Conservation (phyloP, 2,888 invertebrate species). For the Aromia moschata region DNA sequence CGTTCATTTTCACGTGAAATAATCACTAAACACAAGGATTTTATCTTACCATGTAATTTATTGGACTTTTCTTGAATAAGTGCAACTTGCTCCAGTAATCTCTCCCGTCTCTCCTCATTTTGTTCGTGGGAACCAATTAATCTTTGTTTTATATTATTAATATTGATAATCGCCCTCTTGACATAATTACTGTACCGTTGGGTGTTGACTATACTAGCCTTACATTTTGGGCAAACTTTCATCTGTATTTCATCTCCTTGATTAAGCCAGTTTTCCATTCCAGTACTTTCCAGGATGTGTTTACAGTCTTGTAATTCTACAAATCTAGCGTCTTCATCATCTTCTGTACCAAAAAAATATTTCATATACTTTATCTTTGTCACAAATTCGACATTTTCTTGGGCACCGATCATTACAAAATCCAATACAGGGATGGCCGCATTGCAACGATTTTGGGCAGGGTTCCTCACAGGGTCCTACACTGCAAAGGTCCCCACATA, state of each 20-base stretch:
- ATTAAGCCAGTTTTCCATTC: conserved; percentile 46
- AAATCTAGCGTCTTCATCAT: conserved; percentile 48
- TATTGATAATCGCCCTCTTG: conserved; percentile 43
- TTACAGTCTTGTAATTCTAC: conserved; percentile 49
- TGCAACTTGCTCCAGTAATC: conserved; percentile 29
- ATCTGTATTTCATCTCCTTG: conserved; percentile 47
- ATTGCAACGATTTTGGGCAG: conserved; percentile 59
- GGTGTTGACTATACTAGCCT: conserved; percentile 46
- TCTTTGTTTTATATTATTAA: conserved; percentile 38
- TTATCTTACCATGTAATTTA: conserved; percentile 6
- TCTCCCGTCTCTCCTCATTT: conserved; percentile 54
- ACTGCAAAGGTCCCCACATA: conserved; percentile 64
- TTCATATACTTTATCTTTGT: conserved; percentile 53
- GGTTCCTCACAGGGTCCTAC: conserved; percentile 62
- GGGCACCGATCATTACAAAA: conserved; percentile 73
- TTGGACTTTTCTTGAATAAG: background rate
- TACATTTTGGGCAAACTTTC: conserved; percentile 46
- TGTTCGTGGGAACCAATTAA: conserved; percentile 57
- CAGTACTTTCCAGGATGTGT: conserved; percentile 48
- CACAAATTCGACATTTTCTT: conserved; percentile 45
- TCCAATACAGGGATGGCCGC: conserved; percentile 74
- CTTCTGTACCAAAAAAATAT: conserved; percentile 50
- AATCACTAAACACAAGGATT: background rate
- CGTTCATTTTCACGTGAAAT: background rate
- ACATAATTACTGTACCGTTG: conserved; percentile 47